Evolutionary conservation across 2,888 invertebrate species (phyloP).

Genomic region (Ceratothoa steindachneri): DNA sequence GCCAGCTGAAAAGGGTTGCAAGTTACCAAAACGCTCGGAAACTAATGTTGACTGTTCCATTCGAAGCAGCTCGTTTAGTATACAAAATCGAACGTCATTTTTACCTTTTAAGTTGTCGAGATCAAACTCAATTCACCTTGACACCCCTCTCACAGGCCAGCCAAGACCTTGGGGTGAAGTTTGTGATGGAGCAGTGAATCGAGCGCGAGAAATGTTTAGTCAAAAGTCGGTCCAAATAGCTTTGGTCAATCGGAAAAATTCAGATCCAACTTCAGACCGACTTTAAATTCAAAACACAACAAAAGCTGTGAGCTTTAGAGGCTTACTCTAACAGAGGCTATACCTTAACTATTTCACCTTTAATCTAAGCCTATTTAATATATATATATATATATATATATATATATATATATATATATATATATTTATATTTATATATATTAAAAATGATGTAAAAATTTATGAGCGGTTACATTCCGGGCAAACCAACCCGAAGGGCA

Average conservation of each 20-base stretch:
- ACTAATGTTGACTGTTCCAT: neutral
- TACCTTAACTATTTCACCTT: no score
- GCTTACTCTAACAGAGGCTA: no score
- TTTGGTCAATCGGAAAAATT: neutral
- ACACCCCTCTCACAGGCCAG: neutral
- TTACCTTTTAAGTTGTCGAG: neutral
- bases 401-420: no score
- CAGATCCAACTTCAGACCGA: neutral
- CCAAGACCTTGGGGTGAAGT: slow-evolving; percentile 14
- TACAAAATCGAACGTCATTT: neutral
- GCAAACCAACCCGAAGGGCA: no score
- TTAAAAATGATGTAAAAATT: no score
- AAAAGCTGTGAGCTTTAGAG: no score
- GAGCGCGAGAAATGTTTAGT: slow-evolving; percentile 5
- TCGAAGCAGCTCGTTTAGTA: neutral
- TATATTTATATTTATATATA: no score
- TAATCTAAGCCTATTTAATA: no score
- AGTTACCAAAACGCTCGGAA: neutral
- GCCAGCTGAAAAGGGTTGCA: neutral
- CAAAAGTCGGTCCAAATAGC: neutral
- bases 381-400: no score
- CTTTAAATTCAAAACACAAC: no score
- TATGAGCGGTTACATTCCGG: no score
- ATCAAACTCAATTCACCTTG: slow-evolving; percentile 6
- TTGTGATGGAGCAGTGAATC: slow-evolving; percentile 1